Base-by-base conservation (phyloP, 2,113 vertebrate genomes). In the Pterocles gutturalis region DNA sequence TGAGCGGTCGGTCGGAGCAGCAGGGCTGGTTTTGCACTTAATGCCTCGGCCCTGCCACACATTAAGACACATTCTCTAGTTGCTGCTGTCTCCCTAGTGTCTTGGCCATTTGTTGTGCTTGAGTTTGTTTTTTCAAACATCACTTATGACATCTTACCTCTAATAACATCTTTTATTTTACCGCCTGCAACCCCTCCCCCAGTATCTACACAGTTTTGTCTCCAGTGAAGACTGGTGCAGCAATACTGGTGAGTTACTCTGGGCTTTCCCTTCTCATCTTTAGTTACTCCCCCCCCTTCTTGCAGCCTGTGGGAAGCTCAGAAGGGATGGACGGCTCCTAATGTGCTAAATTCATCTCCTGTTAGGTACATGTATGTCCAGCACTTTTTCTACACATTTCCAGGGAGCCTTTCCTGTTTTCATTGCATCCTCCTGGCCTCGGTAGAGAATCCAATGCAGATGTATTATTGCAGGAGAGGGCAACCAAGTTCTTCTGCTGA, bases 261-360 rank as follows among this genome's bases (percentile, higher is more conserved):
- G 34, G 25, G 53, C 38, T 82, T 85, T 71, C 81, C 29, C 22
- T 25, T 13, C 15, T 34, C 33, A 19, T 62, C 29, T 33, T 38
- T 53, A 36, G 48, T 48, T 28, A 14, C 28, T 57, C 36, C 43
- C 38, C 36, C 43, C 38, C 18, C 15, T 58, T 8, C 29, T 19
- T 14, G 6, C 0, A 0, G 53, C 26, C 45, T 1, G 0, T 34
- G n/a, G 78, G 62, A 60, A 65, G 49, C 38, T 48, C 43, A 53
- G 84, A 16, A 41, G 25, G n/a, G 41, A 12, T 8, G 11, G 19
- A 18, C 24, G 16, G 25, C 33, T 77, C 53, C 58, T 61, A 55
- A 41, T 17, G 46, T 34, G 25, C 41, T 57, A 22, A 28, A 26
- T 61, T 60, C 48, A 43, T 71, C 24, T 81, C 51, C 57, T 82